Evolutionary conservation across 2,797 vertebrate species (phyloP).

Genomic region (Melanitta fusca): DNA sequence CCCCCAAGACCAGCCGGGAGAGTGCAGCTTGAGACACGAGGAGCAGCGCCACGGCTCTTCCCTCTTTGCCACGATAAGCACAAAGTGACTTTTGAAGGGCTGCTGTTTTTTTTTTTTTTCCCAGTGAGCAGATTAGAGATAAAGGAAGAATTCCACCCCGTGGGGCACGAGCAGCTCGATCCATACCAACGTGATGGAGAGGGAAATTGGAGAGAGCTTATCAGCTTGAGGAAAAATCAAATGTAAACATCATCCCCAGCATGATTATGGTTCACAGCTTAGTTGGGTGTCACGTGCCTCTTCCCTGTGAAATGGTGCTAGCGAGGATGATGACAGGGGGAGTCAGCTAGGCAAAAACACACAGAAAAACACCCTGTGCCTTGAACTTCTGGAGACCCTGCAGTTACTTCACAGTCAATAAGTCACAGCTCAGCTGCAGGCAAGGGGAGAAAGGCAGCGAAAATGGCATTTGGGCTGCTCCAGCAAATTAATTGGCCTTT

Average conservation of each 20-base stretch:
- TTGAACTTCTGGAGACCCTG: constrained; percentile 39
- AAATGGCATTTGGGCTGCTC: constrained; percentile 33
- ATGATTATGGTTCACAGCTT: constrained; percentile 45
- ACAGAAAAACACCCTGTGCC: not conserved
- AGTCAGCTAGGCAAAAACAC: constrained; percentile 46
- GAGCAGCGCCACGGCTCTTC: not conserved
- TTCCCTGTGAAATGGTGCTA: constrained; percentile 14
- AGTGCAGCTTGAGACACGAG: fast-evolving
- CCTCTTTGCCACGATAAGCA: not conserved
- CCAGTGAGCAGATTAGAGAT: constrained; percentile 35
- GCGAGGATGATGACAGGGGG: constrained; percentile 3
- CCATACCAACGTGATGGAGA: not conserved
- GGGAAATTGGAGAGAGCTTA: constrained; percentile 54
- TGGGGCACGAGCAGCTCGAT: constrained; percentile 22
- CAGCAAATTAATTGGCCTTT: constrained; percentile 13
- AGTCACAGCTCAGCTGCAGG: constrained; percentile 45
- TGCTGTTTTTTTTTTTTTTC: not conserved
- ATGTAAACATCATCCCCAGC: constrained; percentile 50
- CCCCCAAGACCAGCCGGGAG: not conserved
- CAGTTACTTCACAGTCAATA: constrained; percentile 54
- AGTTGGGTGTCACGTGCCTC: constrained; percentile 38
- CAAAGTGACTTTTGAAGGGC: constrained; percentile 40
- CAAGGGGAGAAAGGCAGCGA: constrained; percentile 17
- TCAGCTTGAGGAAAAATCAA: constrained; percentile 59
- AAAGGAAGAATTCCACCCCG: constrained; percentile 52